Percentiles rank a stretch among this genome's conserved stretches.
Conservation (phyloP, 2,797 vertebrate genomes). For the Cossypha heuglini region DNA sequence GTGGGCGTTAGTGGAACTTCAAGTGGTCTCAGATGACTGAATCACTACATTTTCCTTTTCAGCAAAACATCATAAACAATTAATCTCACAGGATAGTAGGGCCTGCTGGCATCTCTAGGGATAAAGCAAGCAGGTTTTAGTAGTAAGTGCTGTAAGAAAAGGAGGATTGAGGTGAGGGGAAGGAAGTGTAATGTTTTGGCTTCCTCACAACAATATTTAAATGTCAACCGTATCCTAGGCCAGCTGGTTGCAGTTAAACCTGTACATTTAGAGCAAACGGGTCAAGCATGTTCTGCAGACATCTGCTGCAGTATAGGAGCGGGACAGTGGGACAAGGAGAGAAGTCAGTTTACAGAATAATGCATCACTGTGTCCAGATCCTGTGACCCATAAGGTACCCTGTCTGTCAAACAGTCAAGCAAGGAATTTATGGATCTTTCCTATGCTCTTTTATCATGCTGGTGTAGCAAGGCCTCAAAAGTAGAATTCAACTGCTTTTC, state of each 20-base stretch:
- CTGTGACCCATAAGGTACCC: not conserved
- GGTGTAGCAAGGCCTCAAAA: not conserved
- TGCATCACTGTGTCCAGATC: not conserved
- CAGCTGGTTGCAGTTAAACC: not conserved
- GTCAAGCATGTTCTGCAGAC: not conserved
- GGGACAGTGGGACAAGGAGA: not conserved
- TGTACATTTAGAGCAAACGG: not conserved
- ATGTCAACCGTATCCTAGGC: not conserved
- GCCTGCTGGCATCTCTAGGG: not conserved
- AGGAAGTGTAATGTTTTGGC: not conserved
- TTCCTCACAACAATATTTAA: not conserved
- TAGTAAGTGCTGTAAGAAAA: not conserved
- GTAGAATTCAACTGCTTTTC: not conserved
- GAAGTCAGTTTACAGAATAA: not conserved
- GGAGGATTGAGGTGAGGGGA: accelerated
- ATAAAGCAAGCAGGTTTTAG: not conserved
- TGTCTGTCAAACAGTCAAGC: not conserved
- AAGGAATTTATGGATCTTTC: not conserved
- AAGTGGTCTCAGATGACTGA: not conserved
- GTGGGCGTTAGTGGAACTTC: not conserved
- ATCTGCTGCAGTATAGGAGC: not conserved
- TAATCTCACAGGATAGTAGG: not conserved
- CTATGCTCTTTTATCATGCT: not conserved
- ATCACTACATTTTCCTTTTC: not conserved
- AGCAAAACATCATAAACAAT: not conserved